Evolutionary conservation across 1,140 invertebrate species (phyloP), one percentile per base, ranked within the genome.

Genomic region (Sarcophaga bullata): DNA sequence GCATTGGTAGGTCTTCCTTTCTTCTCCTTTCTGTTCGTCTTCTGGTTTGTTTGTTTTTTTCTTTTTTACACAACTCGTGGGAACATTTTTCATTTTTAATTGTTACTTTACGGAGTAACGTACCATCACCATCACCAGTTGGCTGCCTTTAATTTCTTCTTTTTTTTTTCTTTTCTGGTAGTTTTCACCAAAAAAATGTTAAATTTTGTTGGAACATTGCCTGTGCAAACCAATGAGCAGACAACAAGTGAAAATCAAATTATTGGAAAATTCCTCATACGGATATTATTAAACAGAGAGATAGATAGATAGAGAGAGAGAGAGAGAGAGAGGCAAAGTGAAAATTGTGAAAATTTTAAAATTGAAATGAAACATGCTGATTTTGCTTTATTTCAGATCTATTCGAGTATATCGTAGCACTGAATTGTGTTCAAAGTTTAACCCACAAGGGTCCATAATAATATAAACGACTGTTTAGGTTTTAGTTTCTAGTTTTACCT

Each of bases 81-180:
- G 75, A 78, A 78, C 75, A 78, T 78, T 78, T 78, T 78, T 78
- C 75, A 78, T 78, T 78, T 78, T 78, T 78, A 78, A 78, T 78
- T 78, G 75, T 78, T 25, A 78, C 62, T 68, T 68, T 19, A 68
- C 19, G 62, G 62, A 68, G 62, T 25, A 68, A 68, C 62, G 2
- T 37, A 37, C 25, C 25, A 37, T 4, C 25, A 37, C 25, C 25
- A 68, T 8, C n/a, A 25, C 9, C 50, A 19, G 62, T 68, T 68
- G 62, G 19, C 4, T 37, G 25, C 25, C 25, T 4, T 68, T 68
- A n/a, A n/a, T n/a, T n/a, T n/a, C n/a, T n/a, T n/a, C n/a, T 68
- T 19, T 68, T 68, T 68, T 19, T 68, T 37, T 37, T 4, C 25
- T 37, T 37, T 4, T 37, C 25, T 37, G 25, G 4, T 37, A 37